Conservation (phyloP, 2,113 vertebrate genomes). For the Odontophorus gujanensis region DNA sequence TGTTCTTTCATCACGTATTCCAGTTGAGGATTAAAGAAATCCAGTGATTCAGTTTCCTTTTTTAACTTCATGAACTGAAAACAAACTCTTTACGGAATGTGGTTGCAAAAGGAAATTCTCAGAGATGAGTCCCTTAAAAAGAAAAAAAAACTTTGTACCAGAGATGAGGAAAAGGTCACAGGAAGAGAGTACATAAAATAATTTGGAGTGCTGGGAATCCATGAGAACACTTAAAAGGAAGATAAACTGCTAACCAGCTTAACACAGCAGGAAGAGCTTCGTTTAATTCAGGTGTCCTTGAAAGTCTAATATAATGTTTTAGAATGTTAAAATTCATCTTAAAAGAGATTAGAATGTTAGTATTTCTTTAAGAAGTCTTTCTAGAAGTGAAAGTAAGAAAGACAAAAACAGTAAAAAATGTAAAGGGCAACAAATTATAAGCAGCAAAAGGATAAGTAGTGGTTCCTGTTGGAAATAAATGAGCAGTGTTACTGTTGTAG, state of each 20-base stretch:
- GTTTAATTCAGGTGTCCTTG: not conserved
- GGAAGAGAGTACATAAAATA: not conserved
- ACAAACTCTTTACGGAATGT: not conserved
- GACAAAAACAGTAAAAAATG: not conserved
- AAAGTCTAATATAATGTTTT: not conserved
- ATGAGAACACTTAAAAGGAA: not conserved
- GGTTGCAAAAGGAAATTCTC: conserved; percentile 31
- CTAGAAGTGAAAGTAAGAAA: not conserved
- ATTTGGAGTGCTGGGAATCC: not conserved
- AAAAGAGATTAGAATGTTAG: not conserved
- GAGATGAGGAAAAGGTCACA: not conserved
- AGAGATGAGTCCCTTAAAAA: not conserved
- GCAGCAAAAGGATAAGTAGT: not conserved
- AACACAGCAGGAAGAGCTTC: not conserved
- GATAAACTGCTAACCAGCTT: not conserved
- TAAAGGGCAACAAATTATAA: not conserved
- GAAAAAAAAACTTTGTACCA: not conserved
- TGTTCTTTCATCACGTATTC: not conserved
- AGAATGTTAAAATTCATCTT: not conserved
- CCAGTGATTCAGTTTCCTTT: conserved; percentile 23
- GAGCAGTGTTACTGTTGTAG: not conserved
- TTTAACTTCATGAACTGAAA: not conserved
- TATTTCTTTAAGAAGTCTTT: not conserved
- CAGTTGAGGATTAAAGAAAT: conserved; percentile 33
- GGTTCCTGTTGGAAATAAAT: not conserved